A percentile compares a stretch with the other conserved stretches of the same genome.
Conservation (phyloP, 35 echinoderm and acorn worm genomes). For the Heliocidaris tuberculata region DNA sequence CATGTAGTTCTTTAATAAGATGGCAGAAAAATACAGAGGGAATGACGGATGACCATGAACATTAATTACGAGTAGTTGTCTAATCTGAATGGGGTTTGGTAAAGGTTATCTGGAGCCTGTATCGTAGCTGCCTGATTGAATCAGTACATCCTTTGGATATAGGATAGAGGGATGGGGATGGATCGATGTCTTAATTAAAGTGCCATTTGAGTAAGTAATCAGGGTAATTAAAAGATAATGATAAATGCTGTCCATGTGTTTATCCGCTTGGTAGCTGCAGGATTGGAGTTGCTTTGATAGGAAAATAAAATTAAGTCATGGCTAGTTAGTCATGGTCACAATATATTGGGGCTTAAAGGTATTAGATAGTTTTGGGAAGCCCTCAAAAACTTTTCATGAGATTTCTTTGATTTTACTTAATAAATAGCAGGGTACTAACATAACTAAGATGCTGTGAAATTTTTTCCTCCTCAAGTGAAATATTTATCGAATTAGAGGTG, state of each 20-base stretch:
- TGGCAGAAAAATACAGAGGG: not conserved
- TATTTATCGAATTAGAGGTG: too few relatives aligned
- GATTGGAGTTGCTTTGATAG: not conserved
- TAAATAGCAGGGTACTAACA: too few relatives aligned
- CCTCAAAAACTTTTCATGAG: too few relatives aligned
- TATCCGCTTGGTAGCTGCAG: not conserved
- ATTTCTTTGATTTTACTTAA: too few relatives aligned
- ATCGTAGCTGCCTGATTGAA: not conserved
- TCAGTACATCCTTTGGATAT: not conserved
- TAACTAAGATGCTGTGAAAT: too few relatives aligned
- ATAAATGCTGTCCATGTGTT: not conserved
- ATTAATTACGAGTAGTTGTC: not conserved
- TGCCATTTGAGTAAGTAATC: not conserved
- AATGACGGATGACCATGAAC: not conserved
- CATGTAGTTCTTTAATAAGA: not conserved
- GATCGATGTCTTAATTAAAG: not conserved
- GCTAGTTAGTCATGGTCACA: not conserved
- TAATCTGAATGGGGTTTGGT: constrained; percentile 16
- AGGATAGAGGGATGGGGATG: too few relatives aligned
- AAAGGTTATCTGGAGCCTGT: not conserved
- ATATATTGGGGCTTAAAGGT: not conserved
- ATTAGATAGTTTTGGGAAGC: too few relatives aligned
- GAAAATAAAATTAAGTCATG: not conserved
- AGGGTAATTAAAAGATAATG: constrained; percentile 41
- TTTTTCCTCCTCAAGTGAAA: too few relatives aligned